Percentiles rank a stretch among this genome's conserved stretches.
These are phyloP conservation scores for Moxostoma hubbsi DNA, from an alignment of 2,797 vertebrate genomes.

Conservation along the genomic window DNA sequence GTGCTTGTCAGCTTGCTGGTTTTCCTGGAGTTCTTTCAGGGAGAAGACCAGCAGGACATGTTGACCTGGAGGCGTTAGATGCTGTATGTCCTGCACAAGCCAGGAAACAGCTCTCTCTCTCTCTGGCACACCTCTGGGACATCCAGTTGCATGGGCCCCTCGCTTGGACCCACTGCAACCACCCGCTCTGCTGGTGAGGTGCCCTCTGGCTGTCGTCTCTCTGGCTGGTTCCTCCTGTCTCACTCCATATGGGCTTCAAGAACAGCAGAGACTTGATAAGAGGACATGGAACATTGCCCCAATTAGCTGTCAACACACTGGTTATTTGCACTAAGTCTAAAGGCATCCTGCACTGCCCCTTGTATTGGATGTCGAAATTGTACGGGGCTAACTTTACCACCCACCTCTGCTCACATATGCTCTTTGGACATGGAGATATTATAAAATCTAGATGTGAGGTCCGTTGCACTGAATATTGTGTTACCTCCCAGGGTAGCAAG, in stretches of 20 bases:
- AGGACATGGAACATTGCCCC: neutral
- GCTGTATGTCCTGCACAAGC: neutral
- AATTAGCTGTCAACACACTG: neutral
- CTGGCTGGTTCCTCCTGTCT: neutral
- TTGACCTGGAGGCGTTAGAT: neutral
- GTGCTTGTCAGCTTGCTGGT: neutral
- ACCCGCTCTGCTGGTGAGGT: too few species aligned
- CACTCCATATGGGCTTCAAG: neutral
- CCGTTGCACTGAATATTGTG: neutral
- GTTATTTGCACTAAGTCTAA: neutral
- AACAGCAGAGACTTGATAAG: neutral
- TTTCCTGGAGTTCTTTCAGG: neutral
- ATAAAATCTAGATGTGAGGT: neutral
- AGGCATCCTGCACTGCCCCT: neutral
- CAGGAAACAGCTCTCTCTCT: neutral
- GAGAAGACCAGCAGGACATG: neutral
- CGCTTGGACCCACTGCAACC: too few species aligned
- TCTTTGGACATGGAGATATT: neutral
- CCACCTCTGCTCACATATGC: neutral
- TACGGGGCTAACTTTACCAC: neutral
- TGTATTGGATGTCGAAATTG: neutral
- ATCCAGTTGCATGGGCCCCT: too few species aligned
- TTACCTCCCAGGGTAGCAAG: neutral
- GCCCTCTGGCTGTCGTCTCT: too few species aligned
- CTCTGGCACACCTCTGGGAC: too few species aligned